phyloP scores from a whole-genome alignment of 1,140 invertebrate genomes.

The Drosophila gunungcola region DNA sequence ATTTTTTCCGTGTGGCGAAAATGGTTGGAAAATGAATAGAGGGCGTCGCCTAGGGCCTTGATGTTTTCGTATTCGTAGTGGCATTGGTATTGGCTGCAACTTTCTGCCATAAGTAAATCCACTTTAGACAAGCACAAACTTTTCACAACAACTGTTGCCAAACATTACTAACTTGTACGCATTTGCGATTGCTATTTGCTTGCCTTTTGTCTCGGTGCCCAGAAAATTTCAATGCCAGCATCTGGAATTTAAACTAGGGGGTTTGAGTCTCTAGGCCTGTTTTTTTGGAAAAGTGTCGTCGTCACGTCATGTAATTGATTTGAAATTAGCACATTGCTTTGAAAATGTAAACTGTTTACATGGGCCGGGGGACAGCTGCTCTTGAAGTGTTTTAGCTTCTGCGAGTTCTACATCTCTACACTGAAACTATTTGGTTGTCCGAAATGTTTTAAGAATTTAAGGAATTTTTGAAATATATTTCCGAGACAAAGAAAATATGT shows the following conservation, averaged over 20 bases:
- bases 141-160: conserved; percentile 79
- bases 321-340: conserved; percentile 80
- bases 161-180: conserved; percentile 55
- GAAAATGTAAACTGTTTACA: conserved; percentile 81
- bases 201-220: conserved; percentile 45
- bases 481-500: no score
- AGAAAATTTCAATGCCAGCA: conserved; percentile 41
- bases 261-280: conserved; percentile 12
- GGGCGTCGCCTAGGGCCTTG: conserved; percentile 33
- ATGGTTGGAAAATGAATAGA: conserved; percentile 50
- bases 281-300: conserved; percentile 54
- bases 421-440: background rate
- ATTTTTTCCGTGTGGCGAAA: conserved; percentile 15
- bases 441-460: background rate
- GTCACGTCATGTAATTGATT: conserved; percentile 79
- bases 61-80: conserved; percentile 18
- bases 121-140: conserved; percentile 55
- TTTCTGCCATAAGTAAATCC: conserved; percentile 64
- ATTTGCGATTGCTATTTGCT: conserved; percentile 66
- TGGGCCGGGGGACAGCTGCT: conserved; percentile 66
- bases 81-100: conserved; percentile 54
- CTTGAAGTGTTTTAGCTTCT: conserved; percentile 15
- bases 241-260: conserved; percentile 2
- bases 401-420: conserved; percentile 2
- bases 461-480: no score